These are phyloP conservation scores for Ichneumoninae sp. DNA, from an alignment of 2,888 invertebrate species.

Conservation along the genomic window DNA sequence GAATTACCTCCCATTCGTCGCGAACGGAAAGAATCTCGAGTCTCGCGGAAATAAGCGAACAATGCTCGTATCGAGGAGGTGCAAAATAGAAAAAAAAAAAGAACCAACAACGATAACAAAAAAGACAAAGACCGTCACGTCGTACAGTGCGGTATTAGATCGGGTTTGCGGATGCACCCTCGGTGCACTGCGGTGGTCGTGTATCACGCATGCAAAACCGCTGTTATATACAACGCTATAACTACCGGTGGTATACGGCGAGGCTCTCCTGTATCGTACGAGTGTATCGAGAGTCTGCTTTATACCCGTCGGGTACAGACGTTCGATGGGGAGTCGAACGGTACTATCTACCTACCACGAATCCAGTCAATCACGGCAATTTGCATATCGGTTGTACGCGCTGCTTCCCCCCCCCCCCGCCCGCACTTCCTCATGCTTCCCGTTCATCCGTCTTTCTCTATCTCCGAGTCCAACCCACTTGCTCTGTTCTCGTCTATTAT, in stretches of 20 bases:
- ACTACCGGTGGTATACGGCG: not conserved
- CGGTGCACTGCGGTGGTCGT: constrained; percentile 37
- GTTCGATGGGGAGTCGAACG: constrained; percentile 54
- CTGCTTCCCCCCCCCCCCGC: constrained; percentile 20
- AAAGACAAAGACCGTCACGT: constrained; percentile 12
- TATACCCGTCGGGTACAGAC: constrained; percentile 41
- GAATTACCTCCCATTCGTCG: not conserved
- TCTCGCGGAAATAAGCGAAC: constrained; percentile 14
- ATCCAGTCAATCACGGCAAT: constrained; percentile 78
- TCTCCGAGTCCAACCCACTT: constrained; percentile 51
- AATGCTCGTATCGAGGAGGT: constrained; percentile 11
- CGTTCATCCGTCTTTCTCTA: constrained; percentile 37
- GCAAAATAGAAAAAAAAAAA: not conserved
- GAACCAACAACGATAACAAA: not conserved
- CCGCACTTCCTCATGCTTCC: constrained; percentile 15
- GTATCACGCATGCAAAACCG: constrained; percentile 49
- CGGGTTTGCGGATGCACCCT: constrained; percentile 35
- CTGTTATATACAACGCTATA: constrained; percentile 12
- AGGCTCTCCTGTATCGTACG: constrained; percentile 12
- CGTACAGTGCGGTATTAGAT: constrained; percentile 24
- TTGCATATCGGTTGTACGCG: constrained; percentile 75
- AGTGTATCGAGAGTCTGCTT: constrained; percentile 49
- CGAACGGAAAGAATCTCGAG: not conserved
- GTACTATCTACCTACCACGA: constrained; percentile 66
- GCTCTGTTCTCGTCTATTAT: constrained; percentile 71